Percentiles rank a stretch among this genome's conserved stretches.
These are phyloP conservation scores for Lemur catta DNA, from an alignment of 2,797 vertebrate species.

Conservation along the genomic window DNA sequence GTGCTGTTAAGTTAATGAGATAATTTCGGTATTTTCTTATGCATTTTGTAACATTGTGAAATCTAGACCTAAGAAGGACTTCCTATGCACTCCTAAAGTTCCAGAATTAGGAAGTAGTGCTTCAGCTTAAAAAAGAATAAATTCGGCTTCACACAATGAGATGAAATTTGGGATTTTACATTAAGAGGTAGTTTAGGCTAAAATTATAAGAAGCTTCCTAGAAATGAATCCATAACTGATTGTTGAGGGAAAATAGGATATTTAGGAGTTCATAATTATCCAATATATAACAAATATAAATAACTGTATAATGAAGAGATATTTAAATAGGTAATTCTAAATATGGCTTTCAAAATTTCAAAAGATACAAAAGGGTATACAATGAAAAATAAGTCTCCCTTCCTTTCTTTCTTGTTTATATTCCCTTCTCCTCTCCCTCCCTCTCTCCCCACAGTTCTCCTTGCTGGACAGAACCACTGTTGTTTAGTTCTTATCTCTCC, in stretches of 20 bases:
- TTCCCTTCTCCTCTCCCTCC: neutral
- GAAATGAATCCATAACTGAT: slow-evolving; percentile 12
- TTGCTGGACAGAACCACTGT: neutral
- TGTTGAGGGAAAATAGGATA: neutral
- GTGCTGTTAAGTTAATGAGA: neutral
- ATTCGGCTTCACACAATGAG: neutral
- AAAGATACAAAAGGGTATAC: neutral
- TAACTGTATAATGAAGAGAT: neutral
- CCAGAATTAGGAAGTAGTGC: neutral
- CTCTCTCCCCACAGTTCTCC: neutral
- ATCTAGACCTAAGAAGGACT: neutral
- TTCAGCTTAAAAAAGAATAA: neutral
- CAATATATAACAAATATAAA: neutral
- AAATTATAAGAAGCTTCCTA: slow-evolving; percentile 12
- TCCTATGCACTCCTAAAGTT: neutral
- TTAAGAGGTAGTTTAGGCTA: neutral
- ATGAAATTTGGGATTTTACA: slow-evolving; percentile 13
- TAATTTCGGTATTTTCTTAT: neutral
- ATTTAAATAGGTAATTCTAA: neutral
- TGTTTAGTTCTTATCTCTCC: neutral
- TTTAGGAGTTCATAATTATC: neutral
- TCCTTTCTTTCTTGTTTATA: neutral
- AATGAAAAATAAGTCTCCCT: neutral
- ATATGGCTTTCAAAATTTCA: neutral
- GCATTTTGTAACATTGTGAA: neutral